Evolutionary conservation across 2,888 invertebrate species (phyloP).

Genomic region (Hermodice carunculata): DNA sequence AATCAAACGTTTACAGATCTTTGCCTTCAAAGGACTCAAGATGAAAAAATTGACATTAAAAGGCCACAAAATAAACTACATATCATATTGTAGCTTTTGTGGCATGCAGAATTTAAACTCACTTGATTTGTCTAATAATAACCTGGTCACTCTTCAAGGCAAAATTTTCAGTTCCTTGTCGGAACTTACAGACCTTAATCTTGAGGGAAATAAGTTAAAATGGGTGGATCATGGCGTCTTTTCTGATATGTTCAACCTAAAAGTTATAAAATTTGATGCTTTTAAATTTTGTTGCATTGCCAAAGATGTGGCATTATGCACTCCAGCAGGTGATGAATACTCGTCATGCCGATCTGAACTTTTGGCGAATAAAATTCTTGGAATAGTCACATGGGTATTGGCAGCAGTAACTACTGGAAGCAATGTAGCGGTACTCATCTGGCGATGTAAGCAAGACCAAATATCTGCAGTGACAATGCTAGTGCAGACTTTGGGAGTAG

Average conservation of each 20-base stretch:
- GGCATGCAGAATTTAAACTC: background rate
- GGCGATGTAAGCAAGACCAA: slow-evolving; percentile 73
- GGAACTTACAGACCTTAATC: slow-evolving; percentile 22
- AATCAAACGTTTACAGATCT: no score
- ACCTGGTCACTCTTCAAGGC: background rate
- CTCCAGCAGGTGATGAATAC: slow-evolving; percentile 13
- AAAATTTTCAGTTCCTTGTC: slow-evolving; percentile 7
- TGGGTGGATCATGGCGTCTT: no score
- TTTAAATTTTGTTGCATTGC: slow-evolving; percentile 58
- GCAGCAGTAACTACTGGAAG: slow-evolving; percentile 74
- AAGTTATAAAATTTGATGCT: no score
- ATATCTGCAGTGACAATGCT: slow-evolving; percentile 46
- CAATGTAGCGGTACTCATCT: slow-evolving; percentile 71
- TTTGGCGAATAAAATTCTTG: slow-evolving; percentile 20
- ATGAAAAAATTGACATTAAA: no score
- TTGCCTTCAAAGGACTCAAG: no score
- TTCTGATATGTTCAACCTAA: no score
- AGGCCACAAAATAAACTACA: no score
- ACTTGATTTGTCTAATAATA: slow-evolving; percentile 5
- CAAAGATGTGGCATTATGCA: slow-evolving; percentile 38
- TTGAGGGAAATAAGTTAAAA: no score
- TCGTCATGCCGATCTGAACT: slow-evolving; percentile 33
- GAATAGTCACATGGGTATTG: slow-evolving; percentile 75
- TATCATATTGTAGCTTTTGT: no score
- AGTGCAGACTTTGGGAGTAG: slow-evolving; percentile 75